Base-by-base conservation (phyloP, 1,140 invertebrate genomes). In the Schmidtea mediterranea region DNA sequence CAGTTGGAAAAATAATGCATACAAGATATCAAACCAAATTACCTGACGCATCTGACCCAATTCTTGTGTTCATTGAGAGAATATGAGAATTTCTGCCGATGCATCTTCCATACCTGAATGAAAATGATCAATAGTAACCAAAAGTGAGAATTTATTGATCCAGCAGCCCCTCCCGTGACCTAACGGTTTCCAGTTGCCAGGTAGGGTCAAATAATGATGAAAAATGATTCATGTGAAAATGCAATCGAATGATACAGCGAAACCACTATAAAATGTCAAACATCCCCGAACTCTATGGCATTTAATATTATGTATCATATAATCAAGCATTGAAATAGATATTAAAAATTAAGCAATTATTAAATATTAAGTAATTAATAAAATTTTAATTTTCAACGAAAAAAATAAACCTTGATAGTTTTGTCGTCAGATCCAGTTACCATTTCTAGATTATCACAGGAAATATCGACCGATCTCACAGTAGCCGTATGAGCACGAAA, bases 361-460 rank as follows among this genome's bases (percentile, higher is more conserved):
- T 32, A 6, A 32, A 32, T 32, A 6, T 32, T 3, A 32, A 6
- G 3, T 32, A 46, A 46, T 19, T 19, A 46, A 46, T 3, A 21
- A 9, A 6, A 15, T 13, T 8, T 23, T 23, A 19, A 23, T 23
- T 22, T 23, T 10, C 1, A 24, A 15, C 21, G 24, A 26, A 13
- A 43, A 51, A 21, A 46, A 36, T 22, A n/a, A 53, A 65, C 57
- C 80, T 86, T 52, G n/a, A 82, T 63, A 47, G 74, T 75, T 71
- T 87, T 87, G 57, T 87, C 82, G 70, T 84, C 79, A 1, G 81
- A 82, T 18, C 77, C 75, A 43, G 80, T 82, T 15, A 80, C 59
- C 23, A 83, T 62, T 67, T 74, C 59, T 54, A 73, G 63, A 1
- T 77, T 77, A 66, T 81, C 76, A 15, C 71, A 69, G 57, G 76